phyloP scores from a whole-genome alignment of 2,113 vertebrate species.

The Aix galericulata region DNA sequence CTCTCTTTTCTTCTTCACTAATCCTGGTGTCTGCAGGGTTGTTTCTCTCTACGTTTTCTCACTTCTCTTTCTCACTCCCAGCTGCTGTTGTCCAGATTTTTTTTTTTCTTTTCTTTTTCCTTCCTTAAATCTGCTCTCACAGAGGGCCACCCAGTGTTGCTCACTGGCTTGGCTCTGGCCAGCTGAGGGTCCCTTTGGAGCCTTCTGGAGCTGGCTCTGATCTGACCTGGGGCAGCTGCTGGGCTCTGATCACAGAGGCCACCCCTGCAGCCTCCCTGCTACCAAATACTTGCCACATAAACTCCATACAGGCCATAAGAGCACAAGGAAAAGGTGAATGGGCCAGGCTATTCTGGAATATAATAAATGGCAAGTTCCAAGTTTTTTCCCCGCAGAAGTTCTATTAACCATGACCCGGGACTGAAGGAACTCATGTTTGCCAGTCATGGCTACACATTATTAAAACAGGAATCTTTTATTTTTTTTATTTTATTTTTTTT shows the following conservation, averaged over 20 bases:
- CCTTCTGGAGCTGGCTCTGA: not conserved
- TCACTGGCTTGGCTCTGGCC: not conserved
- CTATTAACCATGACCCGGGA: not conserved
- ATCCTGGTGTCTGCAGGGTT: too few relatives aligned
- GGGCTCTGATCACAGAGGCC: not conserved
- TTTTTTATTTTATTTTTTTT: not conserved
- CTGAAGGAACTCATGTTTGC: rapidly evolving
- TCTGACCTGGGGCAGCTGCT: not conserved
- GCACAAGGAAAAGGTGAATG: not conserved
- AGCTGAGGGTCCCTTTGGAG: not conserved
- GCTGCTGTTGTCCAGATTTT: too few relatives aligned
- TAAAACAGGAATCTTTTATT: not conserved
- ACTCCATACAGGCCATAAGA: not conserved
- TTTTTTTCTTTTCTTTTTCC: too few relatives aligned
- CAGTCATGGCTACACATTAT: not conserved
- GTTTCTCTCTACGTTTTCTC: too few relatives aligned
- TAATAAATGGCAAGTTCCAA: not conserved
- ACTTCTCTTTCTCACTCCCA: too few relatives aligned
- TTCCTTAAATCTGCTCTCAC: not conserved
- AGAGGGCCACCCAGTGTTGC: not conserved
- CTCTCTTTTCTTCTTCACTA: too few relatives aligned
- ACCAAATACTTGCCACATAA: not conserved
- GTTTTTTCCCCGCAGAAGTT: not conserved
- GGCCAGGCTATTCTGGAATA: not conserved
- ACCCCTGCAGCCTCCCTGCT: not conserved